A percentile compares a stretch with the other conserved stretches of the same genome.
Conservation (phyloP, 2,888 invertebrate species). For the Oscheius onirici region DNA sequence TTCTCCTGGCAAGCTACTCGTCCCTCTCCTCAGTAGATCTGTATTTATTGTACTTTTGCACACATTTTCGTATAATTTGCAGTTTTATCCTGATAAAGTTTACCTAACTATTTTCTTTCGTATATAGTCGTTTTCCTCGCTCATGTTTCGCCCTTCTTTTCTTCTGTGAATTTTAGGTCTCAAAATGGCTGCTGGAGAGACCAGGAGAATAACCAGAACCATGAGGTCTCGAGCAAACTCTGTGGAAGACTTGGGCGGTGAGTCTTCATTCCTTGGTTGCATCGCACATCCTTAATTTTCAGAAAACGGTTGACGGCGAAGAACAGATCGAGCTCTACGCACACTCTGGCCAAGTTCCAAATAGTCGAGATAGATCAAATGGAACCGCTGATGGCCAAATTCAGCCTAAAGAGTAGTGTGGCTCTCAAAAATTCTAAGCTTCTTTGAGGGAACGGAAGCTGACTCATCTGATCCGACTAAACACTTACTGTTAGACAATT, state of each 20-base stretch:
- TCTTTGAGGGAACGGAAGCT: no score
- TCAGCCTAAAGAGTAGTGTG: neutral
- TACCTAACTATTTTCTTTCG: no score
- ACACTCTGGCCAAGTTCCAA: neutral
- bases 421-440: neutral
- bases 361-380: neutral
- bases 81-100: neutral
- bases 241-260: neutral
- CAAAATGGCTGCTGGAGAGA: no score
- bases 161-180: no score
- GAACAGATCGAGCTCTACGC: neutral
- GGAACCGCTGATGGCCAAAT: neutral
- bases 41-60: neutral
- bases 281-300: neutral
- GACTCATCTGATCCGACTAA: no score
- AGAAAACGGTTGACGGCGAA: neutral
- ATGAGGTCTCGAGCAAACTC: neutral
- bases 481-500: no score
- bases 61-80: neutral
- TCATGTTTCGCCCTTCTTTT: no score
- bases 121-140: no score
- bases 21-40: neutral
- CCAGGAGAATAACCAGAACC: no score
- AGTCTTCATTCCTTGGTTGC: neutral
- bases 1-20: slow-evolving; percentile 7